phyloP scores from a whole-genome alignment of 2,797 vertebrate species.

The Eupleurogrammus muticus region DNA sequence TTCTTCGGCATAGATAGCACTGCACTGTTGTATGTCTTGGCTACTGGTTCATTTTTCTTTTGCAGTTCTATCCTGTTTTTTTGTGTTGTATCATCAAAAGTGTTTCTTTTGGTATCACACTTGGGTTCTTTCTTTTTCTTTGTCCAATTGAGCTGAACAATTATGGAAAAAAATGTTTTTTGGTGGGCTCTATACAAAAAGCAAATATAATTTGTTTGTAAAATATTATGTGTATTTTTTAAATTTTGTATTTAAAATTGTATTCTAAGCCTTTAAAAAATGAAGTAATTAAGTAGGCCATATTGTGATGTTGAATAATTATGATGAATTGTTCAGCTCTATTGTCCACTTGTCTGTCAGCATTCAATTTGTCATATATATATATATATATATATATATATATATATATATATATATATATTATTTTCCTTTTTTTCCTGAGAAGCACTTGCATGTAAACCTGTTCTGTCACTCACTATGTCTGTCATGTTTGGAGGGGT shows the following conservation, averaged over 20 bases:
- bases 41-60: constrained; percentile 50
- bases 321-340: too few relatives aligned
- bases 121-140: constrained; percentile 67
- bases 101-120: constrained; percentile 46
- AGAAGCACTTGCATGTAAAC: constrained; percentile 85
- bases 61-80: constrained; percentile 78
- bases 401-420: too few relatives aligned
- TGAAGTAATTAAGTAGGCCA: too few relatives aligned
- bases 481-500: background rate
- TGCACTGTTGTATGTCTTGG: constrained; percentile 60
- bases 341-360: constrained; percentile 77
- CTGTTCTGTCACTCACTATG: constrained; percentile 59
- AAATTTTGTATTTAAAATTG: too few relatives aligned
- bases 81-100: constrained; percentile 65
- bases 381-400: constrained; percentile 6
- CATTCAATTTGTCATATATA: constrained; percentile 79
- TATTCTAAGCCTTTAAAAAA: too few relatives aligned
- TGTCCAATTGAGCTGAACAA: constrained; percentile 62
- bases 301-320: too few relatives aligned
- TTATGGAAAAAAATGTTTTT: too few relatives aligned
- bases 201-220: too few relatives aligned
- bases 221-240: too few relatives aligned
- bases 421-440: constrained; percentile 53
- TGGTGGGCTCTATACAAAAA: too few relatives aligned
- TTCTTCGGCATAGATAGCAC: constrained; percentile 40